Percentiles rank a stretch among this genome's conserved stretches.
phyloP scores from a whole-genome alignment of 2,888 invertebrate genomes.

The Melanotus villosus region DNA sequence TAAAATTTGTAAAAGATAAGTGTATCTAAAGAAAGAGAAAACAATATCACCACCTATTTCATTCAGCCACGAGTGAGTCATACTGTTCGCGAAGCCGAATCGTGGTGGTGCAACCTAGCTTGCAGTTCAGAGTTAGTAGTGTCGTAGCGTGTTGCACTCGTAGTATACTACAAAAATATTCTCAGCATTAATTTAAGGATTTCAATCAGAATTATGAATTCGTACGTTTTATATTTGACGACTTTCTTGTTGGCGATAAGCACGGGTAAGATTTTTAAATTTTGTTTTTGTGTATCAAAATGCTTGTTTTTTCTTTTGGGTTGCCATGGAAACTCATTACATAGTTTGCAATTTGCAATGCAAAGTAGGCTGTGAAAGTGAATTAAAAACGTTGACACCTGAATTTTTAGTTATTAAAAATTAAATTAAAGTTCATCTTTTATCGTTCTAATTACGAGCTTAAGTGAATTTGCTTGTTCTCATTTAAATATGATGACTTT shows the following conservation, averaged over 20 bases:
- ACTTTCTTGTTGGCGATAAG: slow-evolving; percentile 22
- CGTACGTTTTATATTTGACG: slow-evolving; percentile 14
- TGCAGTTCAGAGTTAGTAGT: background rate
- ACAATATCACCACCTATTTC: background rate
- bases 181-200: too few species aligned
- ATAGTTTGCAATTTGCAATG: too few species aligned
- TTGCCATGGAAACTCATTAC: too few species aligned
- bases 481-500: too few species aligned
- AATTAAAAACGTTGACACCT: too few species aligned
- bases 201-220: slow-evolving; percentile 31
- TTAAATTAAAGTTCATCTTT: too few species aligned
- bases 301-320: too few species aligned
- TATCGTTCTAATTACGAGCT: too few species aligned
- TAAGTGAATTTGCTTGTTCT: too few species aligned
- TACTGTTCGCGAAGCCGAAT: background rate
- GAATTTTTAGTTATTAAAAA: too few species aligned
- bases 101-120: background rate
- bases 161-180: background rate
- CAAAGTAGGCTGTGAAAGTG: too few species aligned
- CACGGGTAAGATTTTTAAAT: slow-evolving; percentile 25
- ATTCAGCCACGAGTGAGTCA: slow-evolving; percentile 12
- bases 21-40: slow-evolving; percentile 5
- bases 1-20: background rate
- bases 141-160: background rate
- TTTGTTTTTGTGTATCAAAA: background rate